Evolutionary conservation across 2,113 vertebrate species (phyloP).

Genomic region (Phalacrocorax carbo): DNA sequence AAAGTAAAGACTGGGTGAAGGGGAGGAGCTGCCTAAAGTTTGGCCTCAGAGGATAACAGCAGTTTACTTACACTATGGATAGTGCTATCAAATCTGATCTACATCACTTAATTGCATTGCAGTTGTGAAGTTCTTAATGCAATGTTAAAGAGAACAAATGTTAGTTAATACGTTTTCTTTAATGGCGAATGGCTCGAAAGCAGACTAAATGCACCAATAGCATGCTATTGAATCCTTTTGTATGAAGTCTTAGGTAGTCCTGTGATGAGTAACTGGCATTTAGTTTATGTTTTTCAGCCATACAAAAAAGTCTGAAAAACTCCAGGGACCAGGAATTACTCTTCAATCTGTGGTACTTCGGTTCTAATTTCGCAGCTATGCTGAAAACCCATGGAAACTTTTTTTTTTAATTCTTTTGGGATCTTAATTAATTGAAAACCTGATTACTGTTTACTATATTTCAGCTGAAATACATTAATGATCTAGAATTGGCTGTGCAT

Average conservation of each 20-base stretch:
- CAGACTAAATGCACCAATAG: not conserved
- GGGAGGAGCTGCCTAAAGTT: not conserved
- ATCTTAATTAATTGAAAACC: not conserved
- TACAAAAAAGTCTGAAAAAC: not conserved
- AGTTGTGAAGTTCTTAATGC: not conserved
- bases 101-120: not conserved
- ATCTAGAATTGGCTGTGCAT: slow-evolving; percentile 82
- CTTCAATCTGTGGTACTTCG: not conserved
- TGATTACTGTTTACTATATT: slow-evolving; percentile 30
- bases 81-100: not conserved
- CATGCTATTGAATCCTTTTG: not conserved
- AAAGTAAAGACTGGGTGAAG: not conserved
- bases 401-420: not conserved
- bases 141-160: not conserved
- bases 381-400: not conserved
- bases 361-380: not conserved
- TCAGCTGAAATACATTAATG: slow-evolving; percentile 83
- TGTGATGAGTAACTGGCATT: not conserved
- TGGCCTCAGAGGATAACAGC: not conserved
- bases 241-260: not conserved
- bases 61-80: no score
- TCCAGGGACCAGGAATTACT: not conserved
- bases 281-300: not conserved
- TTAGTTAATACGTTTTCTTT: not conserved
- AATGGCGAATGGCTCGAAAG: not conserved